Base-by-base conservation (phyloP, 2,888 invertebrate species). In the Drosophila austrosaltans region DNA sequence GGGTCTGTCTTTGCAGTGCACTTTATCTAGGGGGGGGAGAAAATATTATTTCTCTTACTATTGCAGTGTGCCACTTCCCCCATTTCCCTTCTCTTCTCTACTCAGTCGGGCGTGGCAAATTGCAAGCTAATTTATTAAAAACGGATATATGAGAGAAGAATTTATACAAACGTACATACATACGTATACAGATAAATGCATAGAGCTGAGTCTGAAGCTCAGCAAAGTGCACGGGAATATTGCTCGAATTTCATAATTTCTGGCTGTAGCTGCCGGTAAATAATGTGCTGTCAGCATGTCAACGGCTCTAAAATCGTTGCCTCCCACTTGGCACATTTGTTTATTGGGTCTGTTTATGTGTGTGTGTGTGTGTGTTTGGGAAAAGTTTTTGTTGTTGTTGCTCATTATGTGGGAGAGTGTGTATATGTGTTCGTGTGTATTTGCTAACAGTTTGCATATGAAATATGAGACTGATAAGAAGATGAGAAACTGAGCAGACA, bases 201-300 rank as follows among this genome's bases (percentile, higher is more conserved):
- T 7, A 7, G 20, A 48, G 22, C 42, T 53, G 36, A 22, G 40
- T 36, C 25, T 42, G 53, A 12, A 62, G 39, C 28, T 64, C 58
- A 63, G 63, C 76, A 58, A 62, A 75, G 54, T 44, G 76, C 69
- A 28, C 66, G 53, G 64, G 74, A 64, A 70, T 68, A 68, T 70
- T 54, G 66, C 63, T 60, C 25, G 63, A 61, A 48, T 63, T 67
- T 81, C 68, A 74, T 67, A 70, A 75, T 75, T 70, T 59, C 48
- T 69, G 44, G 48, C 20, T 61, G 44, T 40, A 42, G 16, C 48
- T 71, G 36, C 12, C 16, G 42, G 62, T 75, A 75, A 75, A 75
- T 71, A 76, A 76, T 82, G 66, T 77, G 32, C 77, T 75, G 77
- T 77, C 77, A 69, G 69, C 82, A 70, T 72, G 68, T 76, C 71